These are phyloP conservation scores for Onychomys torridus DNA, from an alignment of 2,797 vertebrate genomes.

Conservation along the genomic window DNA sequence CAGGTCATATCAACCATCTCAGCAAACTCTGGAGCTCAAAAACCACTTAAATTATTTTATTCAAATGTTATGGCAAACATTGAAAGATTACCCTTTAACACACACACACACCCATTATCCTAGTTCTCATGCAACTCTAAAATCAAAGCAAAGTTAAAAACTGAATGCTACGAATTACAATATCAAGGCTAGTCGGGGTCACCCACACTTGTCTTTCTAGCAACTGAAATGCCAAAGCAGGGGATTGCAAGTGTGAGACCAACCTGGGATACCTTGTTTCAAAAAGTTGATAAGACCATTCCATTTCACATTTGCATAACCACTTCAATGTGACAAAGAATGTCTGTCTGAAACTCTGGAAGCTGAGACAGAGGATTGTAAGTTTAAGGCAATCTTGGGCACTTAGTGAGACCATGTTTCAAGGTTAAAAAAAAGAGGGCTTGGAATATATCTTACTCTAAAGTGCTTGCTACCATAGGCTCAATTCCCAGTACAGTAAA, in stretches of 20 bases:
- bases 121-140: neutral
- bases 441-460: neutral
- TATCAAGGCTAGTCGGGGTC: no score
- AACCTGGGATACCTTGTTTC: neutral
- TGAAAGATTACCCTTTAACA: neutral
- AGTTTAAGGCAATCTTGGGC: neutral
- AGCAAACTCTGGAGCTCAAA: neutral
- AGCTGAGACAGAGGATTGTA: neutral
- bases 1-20: neutral
- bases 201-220: neutral
- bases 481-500: neutral
- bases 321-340: neutral
- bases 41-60: neutral
- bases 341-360: neutral
- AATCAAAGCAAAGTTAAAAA: conserved; percentile 25
- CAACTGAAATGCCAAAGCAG: neutral
- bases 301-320: neutral
- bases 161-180: neutral
- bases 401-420: neutral
- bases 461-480: neutral
- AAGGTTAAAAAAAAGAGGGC: neutral
- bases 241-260: neutral
- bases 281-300: neutral
- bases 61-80: conserved; percentile 28
- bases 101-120: neutral